These are phyloP conservation scores for Anagyrus pseudococci DNA, from an alignment of 2,888 invertebrate genomes.

Conservation along the genomic window DNA sequence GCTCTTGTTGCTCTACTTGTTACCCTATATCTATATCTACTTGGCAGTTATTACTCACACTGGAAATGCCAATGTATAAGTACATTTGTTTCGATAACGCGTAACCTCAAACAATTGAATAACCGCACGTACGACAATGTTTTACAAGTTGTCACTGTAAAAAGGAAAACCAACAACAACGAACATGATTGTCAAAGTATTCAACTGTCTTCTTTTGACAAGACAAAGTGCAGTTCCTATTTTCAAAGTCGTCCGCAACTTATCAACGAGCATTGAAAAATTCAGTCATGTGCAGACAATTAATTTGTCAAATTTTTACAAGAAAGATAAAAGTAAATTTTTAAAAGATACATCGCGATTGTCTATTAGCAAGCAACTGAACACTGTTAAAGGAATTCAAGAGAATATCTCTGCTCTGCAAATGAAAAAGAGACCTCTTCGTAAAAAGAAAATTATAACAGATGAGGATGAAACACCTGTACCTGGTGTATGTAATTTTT, in stretches of 20 bases:
- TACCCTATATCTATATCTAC: too few species aligned
- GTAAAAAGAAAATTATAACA: constrained; percentile 63
- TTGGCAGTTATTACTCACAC: too few species aligned
- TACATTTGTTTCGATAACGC: too few species aligned
- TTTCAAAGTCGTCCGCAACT: not conserved
- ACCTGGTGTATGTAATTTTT: constrained; percentile 64
- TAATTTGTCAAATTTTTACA: not conserved
- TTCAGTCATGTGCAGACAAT: not conserved
- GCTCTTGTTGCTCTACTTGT: too few species aligned
- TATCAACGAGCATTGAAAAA: not conserved
- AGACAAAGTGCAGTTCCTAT: not conserved
- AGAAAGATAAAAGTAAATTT: not conserved
- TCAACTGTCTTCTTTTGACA: not conserved
- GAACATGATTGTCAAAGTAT: too few species aligned
- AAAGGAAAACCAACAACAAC: too few species aligned
- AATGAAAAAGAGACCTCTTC: constrained; percentile 63
- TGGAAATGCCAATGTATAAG: too few species aligned
- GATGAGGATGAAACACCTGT: constrained; percentile 56
- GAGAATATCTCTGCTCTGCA: constrained; percentile 57
- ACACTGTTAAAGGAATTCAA: constrained; percentile 41
- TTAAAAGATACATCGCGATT: not conserved
- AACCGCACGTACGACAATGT: too few species aligned
- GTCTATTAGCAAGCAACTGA: not conserved
- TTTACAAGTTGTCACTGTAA: too few species aligned
- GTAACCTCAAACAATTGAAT: too few species aligned